A percentile compares a stretch with the other conserved stretches of the same genome.
Conservation (phyloP, 2,113 vertebrate genomes). For the Notechis scutatus region DNA sequence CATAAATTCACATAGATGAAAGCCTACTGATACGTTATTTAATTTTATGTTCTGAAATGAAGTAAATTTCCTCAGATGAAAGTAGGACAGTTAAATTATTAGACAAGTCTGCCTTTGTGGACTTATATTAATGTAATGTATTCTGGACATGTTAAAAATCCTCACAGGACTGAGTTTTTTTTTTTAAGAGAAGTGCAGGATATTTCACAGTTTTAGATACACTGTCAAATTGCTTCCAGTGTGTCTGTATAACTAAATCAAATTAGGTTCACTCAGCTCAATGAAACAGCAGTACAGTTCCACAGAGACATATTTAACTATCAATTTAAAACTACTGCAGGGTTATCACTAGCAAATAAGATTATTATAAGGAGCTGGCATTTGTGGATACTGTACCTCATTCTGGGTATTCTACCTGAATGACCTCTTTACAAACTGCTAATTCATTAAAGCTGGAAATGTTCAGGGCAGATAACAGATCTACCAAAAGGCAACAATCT, state of each 20-base stretch:
- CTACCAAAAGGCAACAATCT: neutral
- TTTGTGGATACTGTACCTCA: neutral
- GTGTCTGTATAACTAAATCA: neutral
- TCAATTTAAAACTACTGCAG: slow-evolving; percentile 18
- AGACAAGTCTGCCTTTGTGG: slow-evolving; percentile 16
- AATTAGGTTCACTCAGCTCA: neutral
- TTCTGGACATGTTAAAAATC: slow-evolving; percentile 4
- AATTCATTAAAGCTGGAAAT: neutral
- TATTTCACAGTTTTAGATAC: neutral
- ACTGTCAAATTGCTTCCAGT: neutral
- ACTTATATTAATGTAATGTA: neutral
- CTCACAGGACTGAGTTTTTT: neutral
- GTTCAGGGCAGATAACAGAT: neutral
- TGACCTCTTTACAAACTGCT: neutral
- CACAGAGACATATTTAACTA: slow-evolving; percentile 17
- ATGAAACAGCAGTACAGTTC: slow-evolving; percentile 12
- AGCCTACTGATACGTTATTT: slow-evolving; percentile 39
- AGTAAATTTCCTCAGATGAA: neutral
- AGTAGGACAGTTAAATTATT: slow-evolving; percentile 32
- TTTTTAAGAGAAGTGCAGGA: neutral
- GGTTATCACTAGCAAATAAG: slow-evolving; percentile 35
- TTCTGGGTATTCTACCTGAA: neutral
- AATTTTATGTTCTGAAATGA: slow-evolving; percentile 48
- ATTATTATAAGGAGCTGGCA: slow-evolving; percentile 18
- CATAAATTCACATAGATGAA: slow-evolving; percentile 45